phyloP scores from a whole-genome alignment of 2,888 invertebrate genomes.

The Gnatocerus cornutus region DNA sequence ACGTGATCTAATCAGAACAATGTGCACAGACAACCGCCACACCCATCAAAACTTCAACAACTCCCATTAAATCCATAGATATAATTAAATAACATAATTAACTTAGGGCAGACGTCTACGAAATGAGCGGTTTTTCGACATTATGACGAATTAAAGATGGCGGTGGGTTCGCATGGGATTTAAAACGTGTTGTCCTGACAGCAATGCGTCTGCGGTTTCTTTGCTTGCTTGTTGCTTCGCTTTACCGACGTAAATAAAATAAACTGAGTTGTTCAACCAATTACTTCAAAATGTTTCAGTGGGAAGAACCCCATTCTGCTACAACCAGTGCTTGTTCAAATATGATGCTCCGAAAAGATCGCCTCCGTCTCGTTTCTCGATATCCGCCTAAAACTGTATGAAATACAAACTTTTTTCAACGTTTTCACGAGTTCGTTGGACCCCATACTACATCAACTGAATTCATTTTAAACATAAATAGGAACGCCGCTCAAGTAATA shows the following conservation, averaged over 20 bases:
- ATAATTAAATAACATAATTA: constrained; percentile 36
- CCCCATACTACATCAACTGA: neutral
- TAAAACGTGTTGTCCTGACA: constrained; percentile 9
- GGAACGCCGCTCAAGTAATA: constrained; percentile 2
- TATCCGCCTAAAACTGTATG: neutral
- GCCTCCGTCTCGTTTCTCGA: neutral
- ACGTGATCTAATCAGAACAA: constrained; percentile 25
- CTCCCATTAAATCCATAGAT: constrained; percentile 28
- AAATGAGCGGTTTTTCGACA: constrained; percentile 26
- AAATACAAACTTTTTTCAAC: neutral
- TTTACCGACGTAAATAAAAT: constrained; percentile 7
- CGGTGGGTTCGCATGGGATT: constrained; percentile 1
- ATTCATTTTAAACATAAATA: constrained; percentile 12
- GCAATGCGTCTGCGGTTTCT: constrained; percentile 12
- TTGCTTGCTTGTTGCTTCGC: constrained; percentile 6
- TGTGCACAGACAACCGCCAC: constrained; percentile 16
- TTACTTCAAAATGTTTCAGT: constrained; percentile 4
- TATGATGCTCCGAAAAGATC: neutral
- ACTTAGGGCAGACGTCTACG: constrained; percentile 1
- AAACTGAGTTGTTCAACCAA: constrained; percentile 8
- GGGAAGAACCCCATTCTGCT: neutral
- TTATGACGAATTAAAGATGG: constrained; percentile 28
- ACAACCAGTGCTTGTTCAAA: neutral
- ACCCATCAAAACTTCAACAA: constrained; percentile 35
- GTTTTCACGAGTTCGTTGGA: constrained; percentile 2